phyloP scores from a whole-genome alignment of 1,140 invertebrate genomes.

The Zaprionus davidi region DNA sequence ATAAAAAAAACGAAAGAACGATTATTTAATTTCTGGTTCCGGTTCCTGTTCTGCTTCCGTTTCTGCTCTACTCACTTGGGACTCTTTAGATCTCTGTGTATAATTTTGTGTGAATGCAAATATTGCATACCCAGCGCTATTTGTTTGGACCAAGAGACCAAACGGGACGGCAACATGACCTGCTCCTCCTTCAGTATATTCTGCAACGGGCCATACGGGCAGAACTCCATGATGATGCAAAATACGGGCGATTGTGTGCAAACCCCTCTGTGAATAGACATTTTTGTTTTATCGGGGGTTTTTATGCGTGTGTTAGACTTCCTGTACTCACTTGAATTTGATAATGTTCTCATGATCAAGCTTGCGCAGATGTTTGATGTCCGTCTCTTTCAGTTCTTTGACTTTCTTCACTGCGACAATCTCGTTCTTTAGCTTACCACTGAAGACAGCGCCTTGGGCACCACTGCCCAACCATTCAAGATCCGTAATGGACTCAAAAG shows the following conservation, averaged over 20 bases:
- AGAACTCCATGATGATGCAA: slow-evolving; percentile 99
- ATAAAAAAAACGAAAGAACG: not conserved
- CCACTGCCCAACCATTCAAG: slow-evolving; percentile 97
- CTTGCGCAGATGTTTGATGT: slow-evolving; percentile 96
- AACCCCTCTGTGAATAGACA: slow-evolving; percentile 88
- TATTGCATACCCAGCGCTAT: slow-evolving; percentile 98
- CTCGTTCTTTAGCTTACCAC: slow-evolving; percentile 92
- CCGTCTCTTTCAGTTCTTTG: slow-evolving; percentile 95
- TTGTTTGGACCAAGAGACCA: slow-evolving; percentile 97
- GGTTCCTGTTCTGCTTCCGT: not conserved
- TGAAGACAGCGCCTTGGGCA: slow-evolving; percentile 98
- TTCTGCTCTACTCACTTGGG: slow-evolving; percentile 91
- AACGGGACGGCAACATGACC: slow-evolving; percentile 91
- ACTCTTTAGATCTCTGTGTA: slow-evolving; percentile 98
- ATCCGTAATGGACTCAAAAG: slow-evolving; percentile 96
- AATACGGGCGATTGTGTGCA: slow-evolving; percentile 97
- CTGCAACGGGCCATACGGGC: slow-evolving; percentile 97
- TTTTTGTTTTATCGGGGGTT: not conserved
- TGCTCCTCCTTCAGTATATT: slow-evolving; percentile 93
- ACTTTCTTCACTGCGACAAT: slow-evolving; percentile 99
- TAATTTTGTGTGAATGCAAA: slow-evolving; percentile 97
- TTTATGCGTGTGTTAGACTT: not conserved
- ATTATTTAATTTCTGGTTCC: not conserved
- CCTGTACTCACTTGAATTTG: slow-evolving; percentile 91
- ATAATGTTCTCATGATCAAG: slow-evolving; percentile 99